These are phyloP conservation scores for Chloroceryle inda DNA, from an alignment of 2,797 vertebrate genomes.

Conservation along the genomic window DNA sequence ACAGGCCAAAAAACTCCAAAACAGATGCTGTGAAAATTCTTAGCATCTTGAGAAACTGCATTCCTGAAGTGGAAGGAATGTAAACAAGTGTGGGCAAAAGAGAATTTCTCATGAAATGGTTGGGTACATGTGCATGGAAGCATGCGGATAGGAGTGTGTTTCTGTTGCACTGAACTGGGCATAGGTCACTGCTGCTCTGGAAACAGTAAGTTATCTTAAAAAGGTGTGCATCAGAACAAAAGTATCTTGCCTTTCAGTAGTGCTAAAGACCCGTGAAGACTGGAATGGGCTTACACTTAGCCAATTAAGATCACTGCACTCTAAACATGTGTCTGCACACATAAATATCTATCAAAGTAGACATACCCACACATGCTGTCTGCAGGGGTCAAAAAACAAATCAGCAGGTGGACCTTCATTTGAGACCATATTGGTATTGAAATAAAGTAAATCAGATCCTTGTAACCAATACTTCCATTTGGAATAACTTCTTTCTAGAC, in stretches of 20 bases:
- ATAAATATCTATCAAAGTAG: accelerated
- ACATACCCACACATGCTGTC: accelerated
- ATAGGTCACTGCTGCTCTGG: no score
- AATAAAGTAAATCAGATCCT: not conserved
- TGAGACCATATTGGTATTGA: not conserved
- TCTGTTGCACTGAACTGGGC: not conserved
- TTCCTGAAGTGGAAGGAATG: not conserved
- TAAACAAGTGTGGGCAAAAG: not conserved
- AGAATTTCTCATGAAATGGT: accelerated
- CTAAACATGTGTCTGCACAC: not conserved
- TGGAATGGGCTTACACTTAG: not conserved
- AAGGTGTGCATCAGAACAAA: not conserved
- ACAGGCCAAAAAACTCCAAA: not conserved
- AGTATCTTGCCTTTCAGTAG: not conserved
- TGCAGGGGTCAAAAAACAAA: not conserved
- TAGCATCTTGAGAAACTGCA: not conserved
- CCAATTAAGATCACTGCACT: accelerated
- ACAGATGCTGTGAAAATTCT: not conserved
- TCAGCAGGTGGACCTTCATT: not conserved
- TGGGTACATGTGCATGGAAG: accelerated
- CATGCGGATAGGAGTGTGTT: not conserved
- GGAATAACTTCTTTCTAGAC: not conserved
- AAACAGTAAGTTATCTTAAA: not conserved
- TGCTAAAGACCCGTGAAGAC: accelerated
- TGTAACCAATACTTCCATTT: not conserved